A percentile compares a stretch with the other conserved stretches of the same genome.
Evolutionary conservation across 2,888 invertebrate species (phyloP).

Genomic region (Apantesis nais): DNA sequence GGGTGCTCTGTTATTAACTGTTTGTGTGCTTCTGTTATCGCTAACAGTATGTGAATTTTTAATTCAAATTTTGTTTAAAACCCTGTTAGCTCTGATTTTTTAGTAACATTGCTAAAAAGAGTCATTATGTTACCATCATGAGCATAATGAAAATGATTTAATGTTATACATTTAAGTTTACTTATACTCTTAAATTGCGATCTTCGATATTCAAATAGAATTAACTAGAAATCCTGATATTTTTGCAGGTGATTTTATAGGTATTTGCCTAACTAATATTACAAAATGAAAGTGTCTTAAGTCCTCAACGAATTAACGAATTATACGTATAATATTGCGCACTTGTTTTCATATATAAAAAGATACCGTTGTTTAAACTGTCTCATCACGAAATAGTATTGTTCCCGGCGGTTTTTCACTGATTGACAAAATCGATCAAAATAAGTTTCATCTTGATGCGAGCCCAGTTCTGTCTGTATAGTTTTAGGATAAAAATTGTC

Average conservation of each 20-base stretch:
- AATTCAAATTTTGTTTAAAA: background rate
- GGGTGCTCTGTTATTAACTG: conserved; percentile 33
- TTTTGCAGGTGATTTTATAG: background rate
- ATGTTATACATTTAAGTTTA: background rate
- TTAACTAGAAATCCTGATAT: background rate
- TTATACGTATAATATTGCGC: background rate
- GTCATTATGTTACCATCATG: no score
- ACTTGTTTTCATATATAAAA: background rate
- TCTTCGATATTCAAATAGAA: background rate
- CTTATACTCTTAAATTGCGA: background rate
- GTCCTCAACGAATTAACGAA: no score
- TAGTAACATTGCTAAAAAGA: no score
- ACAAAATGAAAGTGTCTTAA: background rate
- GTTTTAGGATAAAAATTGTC: background rate
- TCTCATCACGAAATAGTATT: background rate
- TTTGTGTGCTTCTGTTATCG: conserved; percentile 16
- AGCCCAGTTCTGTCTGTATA: background rate
- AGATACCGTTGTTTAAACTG: background rate
- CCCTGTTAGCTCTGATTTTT: no score
- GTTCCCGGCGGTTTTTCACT: background rate
- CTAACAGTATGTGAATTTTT: background rate
- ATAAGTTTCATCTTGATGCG: background rate
- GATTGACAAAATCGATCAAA: background rate
- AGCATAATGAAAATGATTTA: no score
- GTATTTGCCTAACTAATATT: background rate